Percentiles rank a stretch among this genome's conserved stretches.
phyloP scores from a whole-genome alignment of 2,888 invertebrate species.

The Marronus borbonicus region DNA sequence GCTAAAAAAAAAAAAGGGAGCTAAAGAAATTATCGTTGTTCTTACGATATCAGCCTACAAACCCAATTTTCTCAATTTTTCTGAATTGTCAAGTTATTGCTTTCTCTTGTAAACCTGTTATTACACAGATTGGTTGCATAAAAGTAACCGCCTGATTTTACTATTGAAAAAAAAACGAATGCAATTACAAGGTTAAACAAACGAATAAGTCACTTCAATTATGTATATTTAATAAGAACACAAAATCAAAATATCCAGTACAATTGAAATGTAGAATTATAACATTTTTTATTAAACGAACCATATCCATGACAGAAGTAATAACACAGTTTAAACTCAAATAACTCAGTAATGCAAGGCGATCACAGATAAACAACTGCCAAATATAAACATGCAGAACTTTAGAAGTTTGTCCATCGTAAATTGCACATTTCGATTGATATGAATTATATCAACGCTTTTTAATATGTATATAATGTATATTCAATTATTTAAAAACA shows the following conservation, averaged over 20 bases:
- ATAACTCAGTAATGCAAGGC: conserved; percentile 66
- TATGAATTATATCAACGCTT: conserved; percentile 71
- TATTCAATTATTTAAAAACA: conserved; percentile 71
- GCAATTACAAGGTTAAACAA: conserved; percentile 23
- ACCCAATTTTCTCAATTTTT: no score
- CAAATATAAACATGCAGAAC: conserved; percentile 70
- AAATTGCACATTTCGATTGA: conserved; percentile 71
- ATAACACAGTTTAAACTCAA: conserved; percentile 57
- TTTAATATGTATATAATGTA: conserved; percentile 69
- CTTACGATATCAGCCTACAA: no score
- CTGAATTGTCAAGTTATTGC: no score
- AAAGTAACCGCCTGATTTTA: no score
- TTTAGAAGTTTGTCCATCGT: conserved; percentile 66
- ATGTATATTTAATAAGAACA: conserved; percentile 68
- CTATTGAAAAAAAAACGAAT: no score
- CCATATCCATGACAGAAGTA: conserved; percentile 61
- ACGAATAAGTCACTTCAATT: conserved; percentile 53
- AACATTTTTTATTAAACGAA: conserved; percentile 62
- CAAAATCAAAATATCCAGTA: conserved; percentile 68
- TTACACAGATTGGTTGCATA: no score
- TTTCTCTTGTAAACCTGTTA: no score
- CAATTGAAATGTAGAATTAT: conserved; percentile 66
- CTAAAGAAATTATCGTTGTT: no score
- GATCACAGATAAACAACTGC: conserved; percentile 71
- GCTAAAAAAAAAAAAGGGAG: no score